Conservation (phyloP, 2,797 vertebrate species). For the Paramormyrops hopkinsi region DNA sequence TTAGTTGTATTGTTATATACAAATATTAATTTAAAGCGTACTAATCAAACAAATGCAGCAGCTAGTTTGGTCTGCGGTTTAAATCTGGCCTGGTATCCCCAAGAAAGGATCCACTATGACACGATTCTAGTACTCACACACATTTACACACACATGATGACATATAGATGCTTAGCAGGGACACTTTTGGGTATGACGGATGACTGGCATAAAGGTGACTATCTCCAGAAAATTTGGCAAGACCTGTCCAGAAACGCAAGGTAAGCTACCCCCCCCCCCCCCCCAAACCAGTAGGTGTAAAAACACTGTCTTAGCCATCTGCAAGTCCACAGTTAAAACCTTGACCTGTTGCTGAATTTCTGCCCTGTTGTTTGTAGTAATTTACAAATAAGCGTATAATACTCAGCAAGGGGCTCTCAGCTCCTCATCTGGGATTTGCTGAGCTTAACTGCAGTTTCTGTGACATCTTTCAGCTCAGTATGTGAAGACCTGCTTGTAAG, state of each 20-base stretch:
- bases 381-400: background rate
- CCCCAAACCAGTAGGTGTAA: background rate
- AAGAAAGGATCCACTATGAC: background rate
- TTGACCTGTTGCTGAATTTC: background rate
- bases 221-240: background rate
- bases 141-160: background rate
- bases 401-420: background rate
- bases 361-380: background rate
- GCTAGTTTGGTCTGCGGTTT: background rate
- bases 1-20: background rate
- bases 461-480: background rate
- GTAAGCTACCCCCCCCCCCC: background rate
- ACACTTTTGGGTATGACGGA: background rate
- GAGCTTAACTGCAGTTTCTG: background rate
- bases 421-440: background rate
- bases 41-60: background rate
- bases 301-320: background rate
- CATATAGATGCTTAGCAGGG: background rate
- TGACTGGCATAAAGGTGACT: background rate
- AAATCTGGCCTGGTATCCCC: background rate
- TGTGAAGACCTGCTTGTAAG: background rate
- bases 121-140: background rate
- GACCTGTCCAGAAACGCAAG: background rate
- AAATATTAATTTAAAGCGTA: background rate
- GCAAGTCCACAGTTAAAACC: background rate